A percentile compares a stretch with the other conserved stretches of the same genome.
Evolutionary conservation across 1,140 invertebrate genomes (phyloP).

Genomic region (Goniozus legneri): DNA sequence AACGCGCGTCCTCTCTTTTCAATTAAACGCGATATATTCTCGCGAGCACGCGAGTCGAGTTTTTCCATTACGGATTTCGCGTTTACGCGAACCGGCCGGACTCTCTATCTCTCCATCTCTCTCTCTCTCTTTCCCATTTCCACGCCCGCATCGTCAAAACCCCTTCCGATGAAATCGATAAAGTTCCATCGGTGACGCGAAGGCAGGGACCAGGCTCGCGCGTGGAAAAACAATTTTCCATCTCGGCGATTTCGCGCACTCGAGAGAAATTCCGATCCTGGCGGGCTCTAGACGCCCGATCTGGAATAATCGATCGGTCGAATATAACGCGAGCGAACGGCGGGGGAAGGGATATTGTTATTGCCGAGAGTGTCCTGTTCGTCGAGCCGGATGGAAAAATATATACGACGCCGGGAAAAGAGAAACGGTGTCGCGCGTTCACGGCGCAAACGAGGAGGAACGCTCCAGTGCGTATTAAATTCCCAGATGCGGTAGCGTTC

Average conservation of each 20-base stretch:
- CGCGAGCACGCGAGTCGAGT: conserved; percentile 5
- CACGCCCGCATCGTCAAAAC: no score
- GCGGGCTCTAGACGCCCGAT: conserved; percentile 3
- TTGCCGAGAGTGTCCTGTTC: no score
- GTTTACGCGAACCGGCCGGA: conserved; percentile 11
- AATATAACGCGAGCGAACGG: background rate
- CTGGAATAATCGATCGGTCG: conserved; percentile 22
- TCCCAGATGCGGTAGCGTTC: conserved; percentile 15
- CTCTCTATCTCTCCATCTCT: background rate
- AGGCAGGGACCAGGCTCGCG: no score
- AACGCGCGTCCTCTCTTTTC: conserved; percentile 13
- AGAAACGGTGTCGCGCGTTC: background rate
- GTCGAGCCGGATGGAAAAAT: no score
- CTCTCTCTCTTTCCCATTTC: no score
- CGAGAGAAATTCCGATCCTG: conserved; percentile 25
- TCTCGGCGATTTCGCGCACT: conserved; percentile 23
- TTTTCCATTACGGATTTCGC: conserved; percentile 30
- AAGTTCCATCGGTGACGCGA: conserved; percentile 25
- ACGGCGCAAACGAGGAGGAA: background rate
- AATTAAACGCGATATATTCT: conserved; percentile 26
- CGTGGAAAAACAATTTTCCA: conserved; percentile 33
- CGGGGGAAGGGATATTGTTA: background rate
- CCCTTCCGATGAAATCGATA: conserved; percentile 27
- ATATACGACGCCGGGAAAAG: no score
- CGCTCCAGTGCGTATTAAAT: conserved; percentile 18